Evolutionary conservation across 2,113 vertebrate genomes (phyloP).

Genomic region (Clarias magur): DNA sequence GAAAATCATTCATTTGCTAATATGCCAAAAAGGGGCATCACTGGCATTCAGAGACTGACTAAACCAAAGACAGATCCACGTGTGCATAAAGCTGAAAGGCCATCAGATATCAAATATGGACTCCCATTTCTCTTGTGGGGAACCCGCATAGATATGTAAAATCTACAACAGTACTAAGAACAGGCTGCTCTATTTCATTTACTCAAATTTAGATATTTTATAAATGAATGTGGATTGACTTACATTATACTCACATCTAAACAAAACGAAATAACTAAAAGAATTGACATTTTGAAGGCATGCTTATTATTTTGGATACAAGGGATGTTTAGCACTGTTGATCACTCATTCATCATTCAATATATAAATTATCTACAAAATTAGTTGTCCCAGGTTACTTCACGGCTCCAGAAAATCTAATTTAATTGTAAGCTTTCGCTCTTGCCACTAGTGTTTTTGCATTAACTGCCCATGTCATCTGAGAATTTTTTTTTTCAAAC

Average conservation of each 20-base stretch:
- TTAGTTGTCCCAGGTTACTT: too few species aligned
- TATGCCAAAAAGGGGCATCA: conserved; percentile 5
- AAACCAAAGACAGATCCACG: background rate
- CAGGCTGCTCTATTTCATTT: background rate
- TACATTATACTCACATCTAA: too few species aligned
- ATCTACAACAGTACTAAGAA: background rate
- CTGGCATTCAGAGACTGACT: background rate
- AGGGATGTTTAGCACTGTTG: background rate
- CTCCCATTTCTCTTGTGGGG: background rate
- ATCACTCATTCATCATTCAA: background rate
- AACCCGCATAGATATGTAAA: background rate
- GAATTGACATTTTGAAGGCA: background rate
- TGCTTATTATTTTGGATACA: background rate
- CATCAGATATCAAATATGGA: conserved; percentile 7
- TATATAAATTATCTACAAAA: background rate
- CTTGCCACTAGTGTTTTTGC: background rate
- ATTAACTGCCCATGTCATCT: background rate
- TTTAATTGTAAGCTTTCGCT: background rate
- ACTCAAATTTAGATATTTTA: background rate
- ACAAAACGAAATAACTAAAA: too few species aligned
- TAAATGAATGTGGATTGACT: background rate
- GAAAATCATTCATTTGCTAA: conserved; percentile 20
- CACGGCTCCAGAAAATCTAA: background rate
- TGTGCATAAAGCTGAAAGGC: conserved; percentile 4
- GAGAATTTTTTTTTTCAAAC: too few species aligned